Percentiles rank a stretch among this genome's conserved stretches.
Evolutionary conservation across 92 coral and sea anemone genomes (phyloP).

Genomic region (Isaurus tuberculatus): DNA sequence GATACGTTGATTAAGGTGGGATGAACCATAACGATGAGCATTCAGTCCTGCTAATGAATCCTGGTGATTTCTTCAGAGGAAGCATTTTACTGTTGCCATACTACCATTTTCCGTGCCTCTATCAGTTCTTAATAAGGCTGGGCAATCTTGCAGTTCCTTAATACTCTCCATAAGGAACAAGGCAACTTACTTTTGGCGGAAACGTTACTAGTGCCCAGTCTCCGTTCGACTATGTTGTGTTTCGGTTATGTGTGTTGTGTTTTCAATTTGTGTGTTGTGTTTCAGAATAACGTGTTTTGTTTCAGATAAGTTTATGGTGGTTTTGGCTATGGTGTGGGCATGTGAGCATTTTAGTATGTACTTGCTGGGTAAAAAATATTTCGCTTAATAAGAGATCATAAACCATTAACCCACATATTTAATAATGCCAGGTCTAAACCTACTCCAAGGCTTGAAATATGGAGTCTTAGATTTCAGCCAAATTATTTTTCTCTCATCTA

Average conservation of each 20-base stretch:
- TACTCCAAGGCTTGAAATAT: constrained; percentile 16
- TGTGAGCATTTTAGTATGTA: constrained; percentile 37
- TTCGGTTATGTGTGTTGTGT: too few relatives aligned
- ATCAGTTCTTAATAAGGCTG: constrained; percentile 50
- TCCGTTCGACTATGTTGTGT: too few relatives aligned
- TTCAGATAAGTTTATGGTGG: too few relatives aligned
- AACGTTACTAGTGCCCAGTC: too few relatives aligned
- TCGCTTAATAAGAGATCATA: constrained; percentile 22
- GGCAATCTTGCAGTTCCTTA: constrained; percentile 49
- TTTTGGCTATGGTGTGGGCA: constrained; percentile 44
- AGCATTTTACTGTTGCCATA: constrained; percentile 31
- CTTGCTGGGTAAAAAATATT: constrained; percentile 13
- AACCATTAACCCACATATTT: constrained; percentile 30
- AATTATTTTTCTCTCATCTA: constrained; percentile 4
- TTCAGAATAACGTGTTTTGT: too few relatives aligned
- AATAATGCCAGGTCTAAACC: constrained; percentile 9
- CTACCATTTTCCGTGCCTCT: constrained; percentile 44
- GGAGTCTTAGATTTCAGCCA: constrained; percentile 29
- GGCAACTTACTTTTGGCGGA: constrained; percentile 36
- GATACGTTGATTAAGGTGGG: constrained; percentile 49
- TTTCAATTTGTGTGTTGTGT: too few relatives aligned
- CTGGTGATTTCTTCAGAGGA: not conserved
- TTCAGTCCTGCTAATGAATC: constrained; percentile 55
- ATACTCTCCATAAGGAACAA: constrained; percentile 25
- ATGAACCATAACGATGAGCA: constrained; percentile 44